Evolutionary conservation across 2,888 invertebrate species (phyloP).

Genomic region (Acanthosepion esculentum): DNA sequence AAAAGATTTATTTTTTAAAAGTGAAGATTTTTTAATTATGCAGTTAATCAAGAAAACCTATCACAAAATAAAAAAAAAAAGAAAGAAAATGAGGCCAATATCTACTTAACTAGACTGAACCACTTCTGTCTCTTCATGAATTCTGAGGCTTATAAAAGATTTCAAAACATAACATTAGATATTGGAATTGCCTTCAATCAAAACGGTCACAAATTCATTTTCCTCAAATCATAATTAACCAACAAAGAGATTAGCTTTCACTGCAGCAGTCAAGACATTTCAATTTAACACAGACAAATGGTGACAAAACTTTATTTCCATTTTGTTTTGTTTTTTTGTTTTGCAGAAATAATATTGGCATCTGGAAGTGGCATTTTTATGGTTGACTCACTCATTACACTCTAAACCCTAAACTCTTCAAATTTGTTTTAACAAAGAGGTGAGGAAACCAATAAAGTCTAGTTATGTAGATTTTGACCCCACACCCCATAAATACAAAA

Average conservation of each 20-base stretch:
- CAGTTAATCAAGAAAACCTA: background rate
- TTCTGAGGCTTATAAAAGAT: background rate
- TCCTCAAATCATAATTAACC: no score
- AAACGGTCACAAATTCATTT: background rate
- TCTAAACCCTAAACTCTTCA: background rate
- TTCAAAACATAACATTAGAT: background rate
- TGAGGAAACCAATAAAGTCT: background rate
- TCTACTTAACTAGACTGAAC: background rate
- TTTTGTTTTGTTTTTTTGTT: background rate
- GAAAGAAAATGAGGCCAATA: background rate
- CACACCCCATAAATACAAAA: background rate
- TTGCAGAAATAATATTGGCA: background rate
- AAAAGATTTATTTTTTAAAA: background rate
- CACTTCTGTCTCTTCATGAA: background rate
- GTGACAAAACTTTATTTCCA: background rate
- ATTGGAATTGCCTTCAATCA: background rate
- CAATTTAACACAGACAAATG: no score
- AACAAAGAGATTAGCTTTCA: no score
- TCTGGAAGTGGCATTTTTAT: background rate
- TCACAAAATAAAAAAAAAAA: background rate
- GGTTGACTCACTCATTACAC: background rate
- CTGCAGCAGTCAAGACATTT: no score
- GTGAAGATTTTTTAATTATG: background rate
- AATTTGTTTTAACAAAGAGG: background rate
- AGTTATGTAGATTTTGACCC: conserved; percentile 35